These are phyloP conservation scores for Trichonephila inaurata DNA, from an alignment of 1,140 invertebrate genomes.

Conservation along the genomic window DNA sequence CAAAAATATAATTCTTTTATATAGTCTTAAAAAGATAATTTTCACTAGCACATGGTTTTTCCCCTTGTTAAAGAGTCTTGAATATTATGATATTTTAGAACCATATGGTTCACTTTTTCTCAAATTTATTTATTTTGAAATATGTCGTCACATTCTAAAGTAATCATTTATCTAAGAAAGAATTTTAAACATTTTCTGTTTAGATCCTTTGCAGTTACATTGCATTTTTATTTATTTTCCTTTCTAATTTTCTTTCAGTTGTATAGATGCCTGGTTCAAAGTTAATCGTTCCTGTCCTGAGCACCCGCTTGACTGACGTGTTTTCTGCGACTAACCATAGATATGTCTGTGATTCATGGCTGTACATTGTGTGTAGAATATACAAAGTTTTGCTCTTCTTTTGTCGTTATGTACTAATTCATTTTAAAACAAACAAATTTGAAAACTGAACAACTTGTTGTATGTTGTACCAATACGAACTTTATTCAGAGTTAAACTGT, in stretches of 20 bases:
- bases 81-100: too few species aligned
- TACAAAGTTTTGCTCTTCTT: slow-evolving; percentile 47
- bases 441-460: slow-evolving; percentile 49
- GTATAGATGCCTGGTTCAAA: slow-evolving; percentile 98
- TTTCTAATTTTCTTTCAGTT: slow-evolving; percentile 84
- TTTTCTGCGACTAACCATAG: slow-evolving; percentile 64
- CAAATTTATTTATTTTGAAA: too few species aligned
- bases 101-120: too few species aligned
- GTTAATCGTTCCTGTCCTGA: slow-evolving; percentile 97
- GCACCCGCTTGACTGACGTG: slow-evolving; percentile 91
- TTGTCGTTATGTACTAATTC: slow-evolving; percentile 23
- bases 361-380: slow-evolving; percentile 69
- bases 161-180: too few species aligned
- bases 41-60: too few species aligned
- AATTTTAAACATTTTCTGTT: slow-evolving; percentile 83
- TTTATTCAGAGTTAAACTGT: slow-evolving; percentile 45
- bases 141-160: too few species aligned
- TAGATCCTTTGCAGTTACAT: too few species aligned
- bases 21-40: too few species aligned
- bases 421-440: slow-evolving; percentile 14
- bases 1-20: too few species aligned
- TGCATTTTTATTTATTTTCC: neutral
- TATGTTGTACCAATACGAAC: slow-evolving; percentile 32
- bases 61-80: too few species aligned
- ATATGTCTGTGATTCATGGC: slow-evolving; percentile 75